Conservation (phyloP, 2,113 vertebrate species). For the Blennius ocellaris region DNA sequence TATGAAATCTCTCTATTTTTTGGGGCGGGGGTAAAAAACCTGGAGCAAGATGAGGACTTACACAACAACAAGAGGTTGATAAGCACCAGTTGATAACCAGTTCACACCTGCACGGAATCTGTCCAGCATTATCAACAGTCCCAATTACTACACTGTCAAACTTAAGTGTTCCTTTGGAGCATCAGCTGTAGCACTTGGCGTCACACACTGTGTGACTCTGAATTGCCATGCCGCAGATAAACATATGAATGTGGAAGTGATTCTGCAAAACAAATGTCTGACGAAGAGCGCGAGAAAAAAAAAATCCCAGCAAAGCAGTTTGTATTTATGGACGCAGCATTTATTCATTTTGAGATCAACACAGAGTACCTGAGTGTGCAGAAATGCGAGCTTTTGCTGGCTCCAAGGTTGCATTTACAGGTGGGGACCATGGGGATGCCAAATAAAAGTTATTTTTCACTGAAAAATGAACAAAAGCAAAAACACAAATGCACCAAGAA, state of each 20-base stretch:
- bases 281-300: slow-evolving; percentile 24
- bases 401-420: slow-evolving; percentile 16
- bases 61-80: slow-evolving; percentile 2
- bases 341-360: slow-evolving; percentile 52
- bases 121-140: slow-evolving; percentile 10
- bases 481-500: neutral
- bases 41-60: neutral
- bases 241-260: slow-evolving; percentile 39
- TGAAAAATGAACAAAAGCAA: neutral
- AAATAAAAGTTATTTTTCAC: slow-evolving; percentile 1
- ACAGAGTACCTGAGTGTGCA: slow-evolving; percentile 32
- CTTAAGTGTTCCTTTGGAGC: slow-evolving; percentile 23
- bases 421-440: slow-evolving; percentile 19
- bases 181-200: slow-evolving; percentile 36
- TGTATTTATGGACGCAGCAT: slow-evolving; percentile 39
- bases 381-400: slow-evolving; percentile 35
- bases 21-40: neutral
- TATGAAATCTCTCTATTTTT: neutral
- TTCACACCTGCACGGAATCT: slow-evolving; percentile 11
- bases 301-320: slow-evolving; percentile 30
- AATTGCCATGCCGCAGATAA: slow-evolving; percentile 37
- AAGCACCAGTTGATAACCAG: neutral
- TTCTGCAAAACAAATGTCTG: slow-evolving; percentile 27
- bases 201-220: slow-evolving; percentile 4
- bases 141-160: slow-evolving; percentile 18